Base-by-base conservation (phyloP, 2,888 invertebrate genomes). In the Hydropsyche betteni region DNA sequence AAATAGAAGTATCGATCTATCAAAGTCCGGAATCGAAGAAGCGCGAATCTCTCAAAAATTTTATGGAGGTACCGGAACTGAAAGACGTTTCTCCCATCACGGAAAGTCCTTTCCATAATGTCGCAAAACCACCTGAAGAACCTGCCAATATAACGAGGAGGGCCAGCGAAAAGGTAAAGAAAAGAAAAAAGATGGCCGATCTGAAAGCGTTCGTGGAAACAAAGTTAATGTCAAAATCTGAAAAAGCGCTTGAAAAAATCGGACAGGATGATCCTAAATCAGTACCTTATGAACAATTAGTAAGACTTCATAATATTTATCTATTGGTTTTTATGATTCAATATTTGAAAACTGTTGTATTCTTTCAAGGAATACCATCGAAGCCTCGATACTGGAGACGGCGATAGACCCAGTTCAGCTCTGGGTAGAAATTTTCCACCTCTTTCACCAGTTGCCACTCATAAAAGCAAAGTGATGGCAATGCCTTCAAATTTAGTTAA, bases 201-300 rank as follows among this genome's bases (percentile, higher is more conserved):
- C 84, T 97, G 52, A 92, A 94, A 83, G 94, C 96, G 1, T 96
- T 97, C 81, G 96, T 97, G 14, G 97, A 97, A 84, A 95, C 95
- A 0, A 96, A 96, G 84, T 86, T 96, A 81, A 87, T 96, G 75
- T 96, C 96, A 0, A 96, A 96, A 84, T 96, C 96, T 0, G 96
- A 96, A 81, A 95, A 95, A 84, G 94, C 95, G 77, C 86, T 97
- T 81, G 96, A 96, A 85, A 95, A 94, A 87, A 94, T 95, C 82
- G 95, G 94, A 77, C 91, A 93, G 69, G 94, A 94, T 36, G 93
- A 93, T 80, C 88, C 91, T 72, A 90, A 90, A 86, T 86, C 75
- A 12, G 68, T 81, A 73, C 77, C 83, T 76, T 86, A 89, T 81
- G 89, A 89, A 81, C 89, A 90, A 88, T 89, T 90, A 89, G 91